phyloP scores from a whole-genome alignment of 2,113 vertebrate species.

The Lipophrys pholis region DNA sequence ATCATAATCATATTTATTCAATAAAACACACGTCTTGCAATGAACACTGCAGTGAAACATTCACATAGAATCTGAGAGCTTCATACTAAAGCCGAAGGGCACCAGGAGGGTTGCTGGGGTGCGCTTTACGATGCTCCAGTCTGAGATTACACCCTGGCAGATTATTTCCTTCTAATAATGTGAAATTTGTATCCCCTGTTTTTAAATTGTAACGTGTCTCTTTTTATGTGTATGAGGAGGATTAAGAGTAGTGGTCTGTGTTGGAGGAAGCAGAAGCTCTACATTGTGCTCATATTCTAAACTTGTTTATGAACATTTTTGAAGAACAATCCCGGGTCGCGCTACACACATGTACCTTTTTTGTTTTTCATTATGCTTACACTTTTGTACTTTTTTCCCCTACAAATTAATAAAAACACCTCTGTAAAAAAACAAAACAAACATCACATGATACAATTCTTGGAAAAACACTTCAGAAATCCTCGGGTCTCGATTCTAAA shows the following conservation, averaged over 20 bases:
- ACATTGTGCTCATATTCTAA: conserved; percentile 40
- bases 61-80: not conserved
- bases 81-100: conserved; percentile 3
- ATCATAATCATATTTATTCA: conserved; percentile 4
- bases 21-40: not conserved
- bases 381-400: conserved; percentile 55
- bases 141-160: not conserved
- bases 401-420: conserved; percentile 63
- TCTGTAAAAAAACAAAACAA: conserved; percentile 5
- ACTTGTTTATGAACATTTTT: conserved; percentile 35
- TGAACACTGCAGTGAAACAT: not conserved
- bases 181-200: conserved; percentile 35
- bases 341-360: conserved; percentile 2
- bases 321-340: conserved; percentile 17
- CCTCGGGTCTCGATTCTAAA: too few species aligned
- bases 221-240: conserved; percentile 18
- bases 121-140: too few species aligned
- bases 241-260: conserved; percentile 23
- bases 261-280: conserved; percentile 7
- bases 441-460: too few species aligned
- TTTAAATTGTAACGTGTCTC: conserved; percentile 24
- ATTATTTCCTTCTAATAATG: conserved; percentile 12
- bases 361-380: conserved; percentile 33
- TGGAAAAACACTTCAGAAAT: too few species aligned
- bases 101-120: not conserved